Evolutionary conservation across 2,888 invertebrate species (phyloP), one percentile per base, ranked within the genome.

Genomic region (Mythimna loreyi): DNA sequence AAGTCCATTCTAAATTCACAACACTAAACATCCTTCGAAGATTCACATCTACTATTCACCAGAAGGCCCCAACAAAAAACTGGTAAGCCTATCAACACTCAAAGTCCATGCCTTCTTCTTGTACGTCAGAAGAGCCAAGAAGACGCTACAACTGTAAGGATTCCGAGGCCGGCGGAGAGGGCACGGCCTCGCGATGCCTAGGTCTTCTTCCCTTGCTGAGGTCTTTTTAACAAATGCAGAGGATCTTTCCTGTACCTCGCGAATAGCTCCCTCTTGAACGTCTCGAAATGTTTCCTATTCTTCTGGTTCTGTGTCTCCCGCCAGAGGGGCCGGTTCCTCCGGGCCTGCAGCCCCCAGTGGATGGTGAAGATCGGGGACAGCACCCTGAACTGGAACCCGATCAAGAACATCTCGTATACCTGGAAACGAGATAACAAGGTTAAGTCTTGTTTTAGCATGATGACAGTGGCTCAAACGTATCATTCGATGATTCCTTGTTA

Each of bases 321-420:
- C 98, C 98, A 98, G 0, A 97, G 97, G 0, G 98, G 98, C 30
- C 98, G 96, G 50, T 97, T 97, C 85, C 97, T 97, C 68, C 98
- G 97, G 40, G 97, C 97, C 89, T 98, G 98, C 5, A 99, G 94
- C 0, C 98, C 98, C 98, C 98, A 98, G 89, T 99, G 99, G 62
- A 98, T 98, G 0, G 98, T 98, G 93, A 98, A 99, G 58, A 98
- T 97, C 0, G 98, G 98, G 0, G 98, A 98, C 16, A 99, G 96
- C 0, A 99, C 98, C 86, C 97, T 97, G 94, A 99, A 98, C 89
- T 98, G 97, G 94, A 98, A 99, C 9, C 98, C 98, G 56, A 98
- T 97, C 40, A 98, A 97, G 90, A 97, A 98, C 98, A 98, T 98
- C 95, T 99, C 99, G 94, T 98, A 98, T 47, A 98, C 98, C 98